A percentile compares a stretch with the other conserved stretches of the same genome.
Evolutionary conservation across 2,888 invertebrate genomes (phyloP).

Genomic region (Cinara cedri): DNA sequence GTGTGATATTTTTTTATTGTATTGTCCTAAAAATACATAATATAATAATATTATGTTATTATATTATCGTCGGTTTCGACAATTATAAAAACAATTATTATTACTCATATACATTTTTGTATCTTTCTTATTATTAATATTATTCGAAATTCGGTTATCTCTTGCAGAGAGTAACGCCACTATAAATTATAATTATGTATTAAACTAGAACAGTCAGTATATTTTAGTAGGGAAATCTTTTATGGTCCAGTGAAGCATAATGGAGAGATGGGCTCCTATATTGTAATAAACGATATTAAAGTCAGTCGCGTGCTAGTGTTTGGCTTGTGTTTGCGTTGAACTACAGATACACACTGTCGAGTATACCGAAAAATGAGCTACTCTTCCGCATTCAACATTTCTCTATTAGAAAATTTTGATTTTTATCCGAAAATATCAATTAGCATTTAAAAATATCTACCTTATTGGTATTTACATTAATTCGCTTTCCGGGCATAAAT

Average conservation of each 20-base stretch:
- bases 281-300: slow-evolving; percentile 26
- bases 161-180: neutral
- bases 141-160: slow-evolving; percentile 49
- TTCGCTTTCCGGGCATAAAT: no score
- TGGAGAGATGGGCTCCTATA: slow-evolving; percentile 33
- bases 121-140: slow-evolving; percentile 10
- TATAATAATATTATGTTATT: no score
- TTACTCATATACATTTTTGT: neutral
- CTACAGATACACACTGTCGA: neutral
- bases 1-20: no score
- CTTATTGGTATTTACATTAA: neutral
- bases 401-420: no score
- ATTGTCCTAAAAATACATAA: no score
- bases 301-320: slow-evolving; percentile 54
- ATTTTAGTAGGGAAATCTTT: slow-evolving; percentile 51
- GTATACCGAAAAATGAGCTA: neutral
- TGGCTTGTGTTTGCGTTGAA: slow-evolving; percentile 16
- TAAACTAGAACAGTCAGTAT: slow-evolving; percentile 35
- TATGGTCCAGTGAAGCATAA: slow-evolving; percentile 53
- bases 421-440: no score
- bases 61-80: no score
- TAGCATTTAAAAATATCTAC: neutral
- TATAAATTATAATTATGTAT: neutral
- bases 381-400: neutral
- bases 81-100: neutral